phyloP scores from a whole-genome alignment of 92 coral and sea anemone species.

The Chrysogorgia sp. region DNA sequence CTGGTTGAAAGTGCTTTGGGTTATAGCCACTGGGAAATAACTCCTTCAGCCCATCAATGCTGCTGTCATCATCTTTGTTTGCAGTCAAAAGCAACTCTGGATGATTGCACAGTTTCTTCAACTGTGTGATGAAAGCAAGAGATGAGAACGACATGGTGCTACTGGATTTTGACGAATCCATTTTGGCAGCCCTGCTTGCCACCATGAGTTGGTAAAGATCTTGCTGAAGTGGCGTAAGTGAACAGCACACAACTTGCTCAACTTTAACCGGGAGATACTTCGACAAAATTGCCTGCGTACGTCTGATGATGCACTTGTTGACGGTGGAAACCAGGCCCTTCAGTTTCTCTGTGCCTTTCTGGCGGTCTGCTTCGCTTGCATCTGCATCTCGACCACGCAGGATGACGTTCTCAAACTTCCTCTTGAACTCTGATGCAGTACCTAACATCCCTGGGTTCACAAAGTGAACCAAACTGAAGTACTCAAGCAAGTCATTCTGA shows the following conservation, averaged over 20 bases:
- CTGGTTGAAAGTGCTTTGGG: slow-evolving; percentile 73
- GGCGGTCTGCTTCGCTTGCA: slow-evolving; percentile 88
- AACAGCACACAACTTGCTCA: slow-evolving; percentile 94
- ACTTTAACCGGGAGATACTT: slow-evolving; percentile 54
- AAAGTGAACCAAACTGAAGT: slow-evolving; percentile 95
- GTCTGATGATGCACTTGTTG: slow-evolving; percentile 91
- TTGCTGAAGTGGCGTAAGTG: slow-evolving; percentile 76
- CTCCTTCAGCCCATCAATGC: slow-evolving; percentile 79
- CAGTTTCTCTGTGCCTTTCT: slow-evolving; percentile 85
- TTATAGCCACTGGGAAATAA: slow-evolving; percentile 74
- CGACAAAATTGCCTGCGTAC: slow-evolving; percentile 61
- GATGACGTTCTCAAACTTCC: slow-evolving; percentile 89
- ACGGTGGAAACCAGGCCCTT: slow-evolving; percentile 82
- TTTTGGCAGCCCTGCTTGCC: slow-evolving; percentile 72
- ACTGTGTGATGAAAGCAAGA: slow-evolving; percentile 91
- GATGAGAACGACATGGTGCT: slow-evolving; percentile 84
- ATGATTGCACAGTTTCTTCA: slow-evolving; percentile 93
- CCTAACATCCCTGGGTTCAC: slow-evolving; percentile 93
- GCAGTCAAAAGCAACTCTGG: slow-evolving; percentile 42
- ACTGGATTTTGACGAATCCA: slow-evolving; percentile 71
- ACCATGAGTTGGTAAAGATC: slow-evolving; percentile 78
- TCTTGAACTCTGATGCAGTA: slow-evolving; percentile 85
- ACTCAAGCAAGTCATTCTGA: slow-evolving; percentile 95
- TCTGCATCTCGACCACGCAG: slow-evolving; percentile 96
- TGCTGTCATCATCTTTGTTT: slow-evolving; percentile 69